Evolutionary conservation across 2,113 vertebrate genomes (phyloP).

Genomic region (Lathamus discolor): DNA sequence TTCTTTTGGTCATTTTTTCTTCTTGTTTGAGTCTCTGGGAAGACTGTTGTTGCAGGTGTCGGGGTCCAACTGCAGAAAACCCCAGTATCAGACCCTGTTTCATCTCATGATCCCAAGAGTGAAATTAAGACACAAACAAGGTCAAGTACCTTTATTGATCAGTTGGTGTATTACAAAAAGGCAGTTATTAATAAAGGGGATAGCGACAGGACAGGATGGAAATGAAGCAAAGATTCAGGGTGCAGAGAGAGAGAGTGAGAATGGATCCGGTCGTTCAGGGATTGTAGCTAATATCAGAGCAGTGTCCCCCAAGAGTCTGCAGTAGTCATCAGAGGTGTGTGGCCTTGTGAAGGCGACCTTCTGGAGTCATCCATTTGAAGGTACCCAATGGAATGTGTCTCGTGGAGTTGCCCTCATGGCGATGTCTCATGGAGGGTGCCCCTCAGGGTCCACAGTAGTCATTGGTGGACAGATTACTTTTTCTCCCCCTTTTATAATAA

Average conservation of each 20-base stretch:
- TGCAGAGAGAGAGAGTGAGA: not conserved
- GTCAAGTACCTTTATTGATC: not conserved
- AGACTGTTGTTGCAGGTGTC: not conserved
- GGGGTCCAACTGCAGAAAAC: not conserved
- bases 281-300: not conserved
- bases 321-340: not conserved
- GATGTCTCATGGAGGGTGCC: not conserved
- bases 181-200: not conserved
- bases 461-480: not conserved
- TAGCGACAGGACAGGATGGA: not conserved
- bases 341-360: not conserved
- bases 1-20: not conserved
- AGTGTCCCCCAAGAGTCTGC: not conserved
- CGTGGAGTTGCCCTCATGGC: not conserved
- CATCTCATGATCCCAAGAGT: not conserved
- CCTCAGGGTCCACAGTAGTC: not conserved
- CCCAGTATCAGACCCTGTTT: not conserved
- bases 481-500: not conserved
- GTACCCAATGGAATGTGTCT: not conserved
- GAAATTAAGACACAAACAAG: not conserved
- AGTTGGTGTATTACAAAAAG: not conserved
- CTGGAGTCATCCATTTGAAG: not conserved
- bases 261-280: not conserved
- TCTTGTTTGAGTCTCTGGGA: not conserved
- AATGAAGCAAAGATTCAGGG: not conserved